These are phyloP conservation scores for Clarias macrocephalus DNA, from an alignment of 2,113 vertebrate species.

Conservation along the genomic window DNA sequence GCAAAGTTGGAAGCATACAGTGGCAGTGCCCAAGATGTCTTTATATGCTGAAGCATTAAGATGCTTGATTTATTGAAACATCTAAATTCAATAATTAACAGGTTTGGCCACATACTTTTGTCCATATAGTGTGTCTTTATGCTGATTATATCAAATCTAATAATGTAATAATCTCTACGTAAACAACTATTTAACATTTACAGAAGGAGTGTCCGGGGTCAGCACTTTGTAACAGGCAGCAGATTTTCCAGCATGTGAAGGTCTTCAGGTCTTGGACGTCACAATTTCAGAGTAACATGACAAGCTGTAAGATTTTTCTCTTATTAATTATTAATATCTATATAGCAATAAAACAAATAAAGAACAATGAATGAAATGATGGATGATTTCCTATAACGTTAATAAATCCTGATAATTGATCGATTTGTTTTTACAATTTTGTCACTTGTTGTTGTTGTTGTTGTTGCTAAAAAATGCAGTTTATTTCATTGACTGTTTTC, in stretches of 20 bases:
- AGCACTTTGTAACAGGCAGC: background rate
- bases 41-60: too few species aligned
- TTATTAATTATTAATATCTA: background rate
- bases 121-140: background rate
- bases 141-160: background rate
- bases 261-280: background rate
- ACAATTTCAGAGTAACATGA: background rate
- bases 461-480: background rate
- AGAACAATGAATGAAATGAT: background rate
- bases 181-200: background rate
- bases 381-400: too few species aligned
- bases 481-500: background rate
- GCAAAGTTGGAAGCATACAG: too few species aligned
- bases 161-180: background rate
- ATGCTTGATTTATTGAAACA: too few species aligned
- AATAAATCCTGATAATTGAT: too few species aligned
- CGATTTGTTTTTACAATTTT: too few species aligned
- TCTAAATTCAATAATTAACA: too few species aligned
- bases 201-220: background rate
- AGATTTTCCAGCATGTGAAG: background rate
- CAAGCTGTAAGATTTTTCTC: background rate
- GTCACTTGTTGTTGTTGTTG: background rate
- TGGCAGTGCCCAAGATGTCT: too few species aligned
- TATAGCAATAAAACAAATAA: background rate
- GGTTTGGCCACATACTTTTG: too few species aligned